Base-by-base conservation (phyloP, 2,797 vertebrate genomes). In the Sternarchorhynchus goeldii region DNA sequence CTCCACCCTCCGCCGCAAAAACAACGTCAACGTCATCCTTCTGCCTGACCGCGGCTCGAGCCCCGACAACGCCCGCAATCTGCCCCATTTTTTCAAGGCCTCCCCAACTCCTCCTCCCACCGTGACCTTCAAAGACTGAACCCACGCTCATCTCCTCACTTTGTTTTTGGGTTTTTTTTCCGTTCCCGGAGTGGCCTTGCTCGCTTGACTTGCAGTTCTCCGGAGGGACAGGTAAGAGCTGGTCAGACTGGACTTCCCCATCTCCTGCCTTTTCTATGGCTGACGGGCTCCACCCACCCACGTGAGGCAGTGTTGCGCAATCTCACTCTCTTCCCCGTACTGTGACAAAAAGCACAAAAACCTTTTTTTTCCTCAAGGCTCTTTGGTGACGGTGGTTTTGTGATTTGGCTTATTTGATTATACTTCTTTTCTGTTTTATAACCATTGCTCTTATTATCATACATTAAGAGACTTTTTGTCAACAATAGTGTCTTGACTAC, bases 61-160 rank as follows among this genome's bases (percentile, higher is more conserved):
- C 84, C 96, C 96, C 0, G 96, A 99, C 81, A 97, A 95, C 75
- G 93, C 96, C 36, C 94, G 96, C 57, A 98, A 98, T 80, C 94
- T 99, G 93, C 64, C 94, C 91, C 1, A 97, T 93, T 99, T 99
- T 94, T 99, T 99, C 89, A 99, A 99, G 90, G 93, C 94, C 2
- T 97, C 98, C 0, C 93, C 95, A 0, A 94, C 96, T 4, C 93
- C 95, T 64, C 93, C 93, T 0, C 97, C 96, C 77, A 98, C 93
- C 67, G 92, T 92, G 81, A 93, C 93, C 0, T 96, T 94, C 70
- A 96, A 95, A 85, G 94, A 96, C 16, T 96, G 88, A 95, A 82
- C 18, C 45, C 55, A 7, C 39, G 36, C 18, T 45, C 31, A 56
- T 21, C 58, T 41, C 25, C 25, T 12, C 29, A 5, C 7, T 36